phyloP scores from a whole-genome alignment of 2,888 invertebrate genomes.

The Hemaris fuciformis region DNA sequence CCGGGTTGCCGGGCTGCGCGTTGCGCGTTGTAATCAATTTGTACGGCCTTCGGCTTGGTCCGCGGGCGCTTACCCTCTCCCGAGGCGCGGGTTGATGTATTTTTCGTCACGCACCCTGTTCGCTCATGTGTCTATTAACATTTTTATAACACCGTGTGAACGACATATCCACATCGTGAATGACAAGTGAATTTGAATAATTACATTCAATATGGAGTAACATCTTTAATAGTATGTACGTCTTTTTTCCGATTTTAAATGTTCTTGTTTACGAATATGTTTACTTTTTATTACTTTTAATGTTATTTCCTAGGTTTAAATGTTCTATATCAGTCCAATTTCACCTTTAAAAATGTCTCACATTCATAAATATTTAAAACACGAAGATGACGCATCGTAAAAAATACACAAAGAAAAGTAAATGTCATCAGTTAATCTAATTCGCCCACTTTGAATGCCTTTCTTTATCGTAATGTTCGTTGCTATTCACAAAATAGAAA shows the following conservation, averaged over 20 bases:
- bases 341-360: neutral
- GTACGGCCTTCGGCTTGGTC: constrained; percentile 64
- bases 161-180: neutral
- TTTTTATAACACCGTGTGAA: neutral
- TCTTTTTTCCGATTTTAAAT: too few relatives aligned
- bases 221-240: neutral
- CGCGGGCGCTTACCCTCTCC: constrained; percentile 32
- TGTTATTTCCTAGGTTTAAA: too few relatives aligned
- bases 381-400: neutral
- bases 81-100: constrained; percentile 40
- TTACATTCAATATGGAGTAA: neutral
- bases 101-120: constrained; percentile 72
- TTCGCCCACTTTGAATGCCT: constrained; percentile 4
- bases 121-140: constrained; percentile 14
- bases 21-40: constrained; percentile 70
- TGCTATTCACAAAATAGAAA: constrained; percentile 9
- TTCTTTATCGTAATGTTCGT: neutral
- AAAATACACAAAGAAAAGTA: neutral
- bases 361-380: neutral
- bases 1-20: constrained; percentile 23
- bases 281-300: too few relatives aligned
- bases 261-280: too few relatives aligned
- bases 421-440: constrained; percentile 8
- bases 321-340: too few relatives aligned
- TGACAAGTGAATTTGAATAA: neutral